Percentiles rank a stretch among this genome's conserved stretches.
phyloP scores from a whole-genome alignment of 2,888 invertebrate species.

The Hemaris fuciformis region DNA sequence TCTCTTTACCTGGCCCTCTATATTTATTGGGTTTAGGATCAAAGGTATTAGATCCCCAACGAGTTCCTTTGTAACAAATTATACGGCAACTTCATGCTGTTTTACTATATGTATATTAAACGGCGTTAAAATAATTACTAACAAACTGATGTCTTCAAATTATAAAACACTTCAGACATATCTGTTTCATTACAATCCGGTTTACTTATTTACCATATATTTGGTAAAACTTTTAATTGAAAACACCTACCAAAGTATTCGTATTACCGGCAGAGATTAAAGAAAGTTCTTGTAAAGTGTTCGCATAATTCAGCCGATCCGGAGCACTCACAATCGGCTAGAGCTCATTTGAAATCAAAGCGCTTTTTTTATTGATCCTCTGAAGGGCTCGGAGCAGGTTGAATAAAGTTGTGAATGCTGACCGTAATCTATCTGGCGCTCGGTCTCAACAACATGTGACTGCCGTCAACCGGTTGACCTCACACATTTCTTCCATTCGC shows the following conservation, averaged over 20 bases:
- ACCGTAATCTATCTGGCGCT: slow-evolving; percentile 65
- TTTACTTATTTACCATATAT: slow-evolving; percentile 45
- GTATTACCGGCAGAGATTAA: slow-evolving; percentile 37
- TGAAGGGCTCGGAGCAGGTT: slow-evolving; percentile 48
- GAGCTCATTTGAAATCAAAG: slow-evolving; percentile 53
- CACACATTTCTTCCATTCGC: slow-evolving; percentile 61
- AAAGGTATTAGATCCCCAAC: slow-evolving; percentile 22
- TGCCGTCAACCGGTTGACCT: slow-evolving; percentile 63
- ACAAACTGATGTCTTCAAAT: not conserved
- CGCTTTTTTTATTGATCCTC: slow-evolving; percentile 54
- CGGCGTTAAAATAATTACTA: not conserved
- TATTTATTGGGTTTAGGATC: slow-evolving; percentile 6
- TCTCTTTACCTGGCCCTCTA: not conserved
- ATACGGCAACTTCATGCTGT: slow-evolving; percentile 17
- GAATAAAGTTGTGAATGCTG: slow-evolving; percentile 62
- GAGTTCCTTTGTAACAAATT: slow-evolving; percentile 30
- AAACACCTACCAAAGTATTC: slow-evolving; percentile 37
- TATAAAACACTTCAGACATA: not conserved
- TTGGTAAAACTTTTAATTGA: slow-evolving; percentile 49
- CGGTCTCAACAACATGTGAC: slow-evolving; percentile 58
- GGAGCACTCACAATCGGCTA: slow-evolving; percentile 34
- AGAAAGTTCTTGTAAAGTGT: slow-evolving; percentile 39
- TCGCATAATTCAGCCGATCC: slow-evolving; percentile 30
- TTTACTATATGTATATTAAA: not conserved
- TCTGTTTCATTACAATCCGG: slow-evolving; percentile 16